phyloP scores from a whole-genome alignment of 1,140 invertebrate species.

The Ooceraea biroi region DNA sequence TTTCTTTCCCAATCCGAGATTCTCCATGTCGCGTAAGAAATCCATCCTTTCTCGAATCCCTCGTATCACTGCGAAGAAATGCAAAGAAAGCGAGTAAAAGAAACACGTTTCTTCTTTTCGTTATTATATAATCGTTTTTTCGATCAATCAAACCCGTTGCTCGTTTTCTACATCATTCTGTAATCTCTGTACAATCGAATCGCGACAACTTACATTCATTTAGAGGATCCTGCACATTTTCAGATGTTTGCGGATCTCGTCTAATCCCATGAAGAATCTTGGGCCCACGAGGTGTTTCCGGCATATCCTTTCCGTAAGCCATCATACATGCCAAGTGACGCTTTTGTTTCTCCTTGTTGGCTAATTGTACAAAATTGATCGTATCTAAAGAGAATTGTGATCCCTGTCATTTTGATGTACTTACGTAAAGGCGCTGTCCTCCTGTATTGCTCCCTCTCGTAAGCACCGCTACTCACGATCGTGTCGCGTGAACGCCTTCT shows the following conservation, averaged over 20 bases:
- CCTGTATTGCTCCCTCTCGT: conserved; percentile 84
- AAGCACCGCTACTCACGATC: conserved; percentile 81
- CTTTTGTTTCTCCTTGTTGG: conserved; percentile 83
- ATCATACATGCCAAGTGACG: conserved; percentile 84
- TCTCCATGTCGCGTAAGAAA: conserved; percentile 85
- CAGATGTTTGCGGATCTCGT: conserved; percentile 53
- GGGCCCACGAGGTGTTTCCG: conserved; percentile 81
- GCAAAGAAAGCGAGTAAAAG: no score
- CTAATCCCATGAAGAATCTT: conserved; percentile 70
- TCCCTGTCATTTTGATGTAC: no score
- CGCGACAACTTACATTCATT: conserved; percentile 77
- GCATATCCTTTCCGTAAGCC: conserved; percentile 85
- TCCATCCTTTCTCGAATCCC: conserved; percentile 85
- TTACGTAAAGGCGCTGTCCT: conserved; percentile 82
- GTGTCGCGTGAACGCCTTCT: conserved; percentile 78
- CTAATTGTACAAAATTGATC: conserved; percentile 68
- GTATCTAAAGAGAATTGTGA: conserved; percentile 1
- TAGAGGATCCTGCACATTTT: conserved; percentile 76
- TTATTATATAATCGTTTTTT: no score
- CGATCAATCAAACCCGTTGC: no score
- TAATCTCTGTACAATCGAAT: not conserved
- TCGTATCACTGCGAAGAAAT: conserved; percentile 78
- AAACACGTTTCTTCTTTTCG: no score
- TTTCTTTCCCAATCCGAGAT: conserved; percentile 84
- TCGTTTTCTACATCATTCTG: no score